Percentiles rank a stretch among this genome's conserved stretches.
Conservation (phyloP, 2,888 invertebrate genomes). For the Sarcophaga caerulescens region DNA sequence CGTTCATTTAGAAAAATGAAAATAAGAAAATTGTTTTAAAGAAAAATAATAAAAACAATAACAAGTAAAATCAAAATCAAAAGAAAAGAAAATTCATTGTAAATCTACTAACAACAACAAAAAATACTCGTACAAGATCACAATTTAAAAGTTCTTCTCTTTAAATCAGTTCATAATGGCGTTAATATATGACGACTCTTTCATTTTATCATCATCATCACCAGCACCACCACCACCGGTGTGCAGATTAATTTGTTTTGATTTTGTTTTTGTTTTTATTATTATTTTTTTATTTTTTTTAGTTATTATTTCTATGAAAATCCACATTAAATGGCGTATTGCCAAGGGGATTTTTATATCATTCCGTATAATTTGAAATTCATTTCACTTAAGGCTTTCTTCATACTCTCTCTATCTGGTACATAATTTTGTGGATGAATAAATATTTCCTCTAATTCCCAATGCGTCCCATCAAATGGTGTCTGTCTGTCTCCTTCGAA, state of each 20-base stretch:
- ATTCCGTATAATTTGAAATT: neutral
- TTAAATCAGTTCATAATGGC: neutral
- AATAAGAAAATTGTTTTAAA: neutral
- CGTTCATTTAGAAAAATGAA: neutral
- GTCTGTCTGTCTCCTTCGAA: conserved; percentile 3
- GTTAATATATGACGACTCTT: neutral
- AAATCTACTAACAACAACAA: neutral
- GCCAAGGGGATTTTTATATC: conserved; percentile 1
- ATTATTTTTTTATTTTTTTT: neutral
- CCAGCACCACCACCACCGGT: neutral
- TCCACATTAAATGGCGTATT: neutral
- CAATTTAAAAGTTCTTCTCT: neutral
- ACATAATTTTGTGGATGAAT: neutral
- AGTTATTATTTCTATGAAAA: neutral
- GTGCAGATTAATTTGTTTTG: neutral
- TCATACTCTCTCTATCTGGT: neutral
- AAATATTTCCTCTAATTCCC: neutral
- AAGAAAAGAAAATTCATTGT: neutral
- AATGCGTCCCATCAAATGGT: neutral
- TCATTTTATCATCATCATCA: neutral
- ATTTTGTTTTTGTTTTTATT: neutral
- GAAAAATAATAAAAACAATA: neutral
- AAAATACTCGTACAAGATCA: neutral
- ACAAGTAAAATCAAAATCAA: neutral
- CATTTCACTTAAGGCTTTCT: neutral